phyloP scores from a whole-genome alignment of 2,888 invertebrate genomes.

The Amiota minor region DNA sequence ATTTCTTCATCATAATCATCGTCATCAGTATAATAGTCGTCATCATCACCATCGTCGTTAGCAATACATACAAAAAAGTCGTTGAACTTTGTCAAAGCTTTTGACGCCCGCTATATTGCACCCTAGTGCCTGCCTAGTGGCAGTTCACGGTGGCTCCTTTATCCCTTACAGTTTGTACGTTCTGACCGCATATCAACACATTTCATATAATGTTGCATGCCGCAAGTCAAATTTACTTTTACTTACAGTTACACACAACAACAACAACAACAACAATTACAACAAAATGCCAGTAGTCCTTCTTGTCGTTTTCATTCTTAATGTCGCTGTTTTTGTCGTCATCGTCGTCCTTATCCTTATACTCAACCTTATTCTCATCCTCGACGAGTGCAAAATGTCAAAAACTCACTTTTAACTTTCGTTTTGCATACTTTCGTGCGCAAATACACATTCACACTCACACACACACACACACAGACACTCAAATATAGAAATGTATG shows the following conservation, averaged over 20 bases:
- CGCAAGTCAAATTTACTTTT: constrained; percentile 28
- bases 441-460: neutral
- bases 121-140: neutral
- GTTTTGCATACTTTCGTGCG: constrained; percentile 23
- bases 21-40: too few species aligned
- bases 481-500: neutral
- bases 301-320: neutral
- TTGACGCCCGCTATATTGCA: neutral
- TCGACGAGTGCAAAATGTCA: neutral
- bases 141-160: too few species aligned
- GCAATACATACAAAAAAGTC: neutral
- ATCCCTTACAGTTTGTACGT: too few species aligned
- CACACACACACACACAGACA: neutral
- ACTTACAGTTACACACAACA: neutral
- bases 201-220: neutral
- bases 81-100: constrained; percentile 13
- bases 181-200: too few species aligned
- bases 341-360: neutral
- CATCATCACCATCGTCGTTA: too few species aligned
- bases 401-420: constrained; percentile 29
- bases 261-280: neutral
- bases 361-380: neutral
- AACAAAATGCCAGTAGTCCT: neutral
- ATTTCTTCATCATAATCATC: too few species aligned
- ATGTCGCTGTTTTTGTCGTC: neutral